Evolutionary conservation across 2,113 vertebrate species (phyloP).

Genomic region (Alaudala cheleensis): DNA sequence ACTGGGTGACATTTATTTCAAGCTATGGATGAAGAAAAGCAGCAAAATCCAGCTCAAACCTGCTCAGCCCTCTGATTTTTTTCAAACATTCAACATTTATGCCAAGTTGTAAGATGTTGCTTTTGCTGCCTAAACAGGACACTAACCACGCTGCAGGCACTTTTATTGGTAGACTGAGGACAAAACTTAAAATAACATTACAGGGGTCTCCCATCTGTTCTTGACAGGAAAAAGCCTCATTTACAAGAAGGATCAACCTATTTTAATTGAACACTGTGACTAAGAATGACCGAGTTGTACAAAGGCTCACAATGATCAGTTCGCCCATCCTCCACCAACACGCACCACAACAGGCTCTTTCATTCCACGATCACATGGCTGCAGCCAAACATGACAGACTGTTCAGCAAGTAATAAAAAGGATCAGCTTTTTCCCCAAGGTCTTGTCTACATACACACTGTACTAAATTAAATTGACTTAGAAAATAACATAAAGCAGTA

Average conservation of each 20-base stretch:
- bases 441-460: conserved; percentile 24
- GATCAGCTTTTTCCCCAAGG: conserved; percentile 51
- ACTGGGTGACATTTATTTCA: not conserved
- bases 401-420: conserved; percentile 58
- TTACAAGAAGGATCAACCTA: not conserved
- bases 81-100: not conserved
- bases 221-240: not conserved
- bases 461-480: conserved; percentile 43
- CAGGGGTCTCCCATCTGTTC: not conserved
- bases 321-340: conserved; percentile 9
- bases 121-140: not conserved
- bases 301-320: not conserved
- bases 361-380: not conserved
- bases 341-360: conserved; percentile 39
- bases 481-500: conserved; percentile 22
- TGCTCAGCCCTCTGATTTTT: not conserved
- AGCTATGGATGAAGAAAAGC: not conserved
- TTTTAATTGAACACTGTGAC: not conserved
- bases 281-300: not conserved
- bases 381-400: conserved; percentile 31
- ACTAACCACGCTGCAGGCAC: not conserved
- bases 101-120: not conserved
- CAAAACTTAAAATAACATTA: not conserved
- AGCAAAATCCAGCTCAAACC: not conserved
- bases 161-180: not conserved